Percentiles rank a stretch among this genome's conserved stretches.
Evolutionary conservation across 1,140 invertebrate genomes (phyloP).

Genomic region (Solenopsis fugax): DNA sequence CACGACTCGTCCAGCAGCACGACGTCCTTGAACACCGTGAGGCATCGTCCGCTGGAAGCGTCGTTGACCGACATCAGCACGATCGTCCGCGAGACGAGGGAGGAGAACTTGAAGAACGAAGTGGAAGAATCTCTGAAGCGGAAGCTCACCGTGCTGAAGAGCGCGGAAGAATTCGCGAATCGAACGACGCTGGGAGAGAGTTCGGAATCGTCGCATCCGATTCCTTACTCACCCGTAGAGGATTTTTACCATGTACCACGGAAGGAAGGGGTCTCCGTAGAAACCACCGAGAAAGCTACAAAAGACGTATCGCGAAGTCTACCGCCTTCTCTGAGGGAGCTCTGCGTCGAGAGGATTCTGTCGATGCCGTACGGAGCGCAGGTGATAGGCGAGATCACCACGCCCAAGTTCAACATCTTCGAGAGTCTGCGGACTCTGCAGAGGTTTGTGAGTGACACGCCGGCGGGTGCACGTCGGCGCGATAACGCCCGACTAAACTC

Average conservation of each 20-base stretch:
- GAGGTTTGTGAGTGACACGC: conserved; percentile 70
- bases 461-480: conserved; percentile 2
- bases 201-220: conserved; percentile 65
- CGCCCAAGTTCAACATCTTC: conserved; percentile 88
- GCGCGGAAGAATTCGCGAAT: too few relatives aligned
- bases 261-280: conserved; percentile 28
- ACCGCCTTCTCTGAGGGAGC: conserved; percentile 84
- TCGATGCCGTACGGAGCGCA: conserved; percentile 89
- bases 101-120: conserved; percentile 31
- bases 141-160: conserved; percentile 68
- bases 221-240: conserved; percentile 77
- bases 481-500: conserved; percentile 49
- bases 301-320: neutral
- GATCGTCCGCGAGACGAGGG: conserved; percentile 76
- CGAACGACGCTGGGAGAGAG: conserved; percentile 34
- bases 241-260: conserved; percentile 75
- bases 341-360: conserved; percentile 89
- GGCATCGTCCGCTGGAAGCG: conserved; percentile 83
- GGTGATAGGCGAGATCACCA: conserved; percentile 89
- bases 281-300: conserved; percentile 16
- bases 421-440: conserved; percentile 81
- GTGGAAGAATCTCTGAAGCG: conserved; percentile 67
- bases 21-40: conserved; percentile 87
- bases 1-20: conserved; percentile 86
- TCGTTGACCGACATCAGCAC: conserved; percentile 82